These are phyloP conservation scores for Coranthus polyacanthus DNA, from an alignment of 2,797 vertebrate species.

Conservation along the genomic window DNA sequence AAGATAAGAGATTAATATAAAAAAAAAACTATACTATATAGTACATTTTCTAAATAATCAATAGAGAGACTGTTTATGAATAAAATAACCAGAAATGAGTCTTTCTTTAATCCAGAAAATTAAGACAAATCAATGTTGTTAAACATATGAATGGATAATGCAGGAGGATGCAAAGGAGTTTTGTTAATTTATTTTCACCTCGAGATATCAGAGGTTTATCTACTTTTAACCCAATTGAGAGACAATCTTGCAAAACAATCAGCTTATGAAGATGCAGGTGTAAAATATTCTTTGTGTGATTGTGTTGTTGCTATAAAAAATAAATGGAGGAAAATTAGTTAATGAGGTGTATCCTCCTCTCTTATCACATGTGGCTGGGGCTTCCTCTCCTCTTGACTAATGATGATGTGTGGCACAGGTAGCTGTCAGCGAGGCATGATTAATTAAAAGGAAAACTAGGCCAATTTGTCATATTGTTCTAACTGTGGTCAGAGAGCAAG, in stretches of 20 bases:
- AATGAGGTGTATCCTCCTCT: slow-evolving; percentile 83
- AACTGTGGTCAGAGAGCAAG: slow-evolving; percentile 73
- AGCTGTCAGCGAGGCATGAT: slow-evolving; percentile 82
- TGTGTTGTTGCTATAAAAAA: slow-evolving; percentile 64
- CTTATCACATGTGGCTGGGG: slow-evolving; percentile 70
- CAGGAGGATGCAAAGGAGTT: neutral
- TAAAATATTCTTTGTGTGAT: slow-evolving; percentile 31
- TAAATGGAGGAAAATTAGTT: slow-evolving; percentile 76
- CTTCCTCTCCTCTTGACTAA: slow-evolving; percentile 79
- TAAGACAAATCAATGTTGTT: neutral
- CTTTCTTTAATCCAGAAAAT: neutral
- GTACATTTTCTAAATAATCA: too few relatives aligned
- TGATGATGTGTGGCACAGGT: slow-evolving; percentile 84
- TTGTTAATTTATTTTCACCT: slow-evolving; percentile 1
- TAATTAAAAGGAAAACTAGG: slow-evolving; percentile 84
- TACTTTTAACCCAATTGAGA: too few relatives aligned
- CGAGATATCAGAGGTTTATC: neutral
- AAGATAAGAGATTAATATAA: too few relatives aligned
- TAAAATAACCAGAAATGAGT: neutral
- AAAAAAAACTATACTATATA: too few relatives aligned
- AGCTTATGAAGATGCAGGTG: slow-evolving; percentile 6
- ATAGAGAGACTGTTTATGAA: neutral
- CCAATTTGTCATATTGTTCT: slow-evolving; percentile 82
- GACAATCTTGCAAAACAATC: slow-evolving; percentile 7
- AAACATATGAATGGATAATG: neutral